Evolutionary conservation across 2,888 invertebrate species (phyloP).

Genomic region (Rhynchonema sp.): DNA sequence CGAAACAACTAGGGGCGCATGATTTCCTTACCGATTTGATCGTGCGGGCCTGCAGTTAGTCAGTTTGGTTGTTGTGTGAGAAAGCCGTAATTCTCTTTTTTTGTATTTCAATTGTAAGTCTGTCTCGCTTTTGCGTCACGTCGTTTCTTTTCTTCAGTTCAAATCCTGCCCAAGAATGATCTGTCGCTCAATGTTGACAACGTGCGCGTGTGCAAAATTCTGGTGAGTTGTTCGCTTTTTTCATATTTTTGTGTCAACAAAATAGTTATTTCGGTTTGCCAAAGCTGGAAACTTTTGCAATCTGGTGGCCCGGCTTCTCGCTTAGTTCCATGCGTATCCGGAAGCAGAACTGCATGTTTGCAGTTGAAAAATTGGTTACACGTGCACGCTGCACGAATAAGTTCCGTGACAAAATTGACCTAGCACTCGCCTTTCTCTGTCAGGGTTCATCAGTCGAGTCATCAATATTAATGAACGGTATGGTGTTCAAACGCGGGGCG

Average conservation of each 20-base stretch:
- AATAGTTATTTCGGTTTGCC: no score
- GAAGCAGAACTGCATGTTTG: no score
- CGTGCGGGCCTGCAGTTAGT: constrained; percentile 53
- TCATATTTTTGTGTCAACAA: no score
- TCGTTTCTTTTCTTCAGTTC: constrained; percentile 17
- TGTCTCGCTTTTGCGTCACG: no score
- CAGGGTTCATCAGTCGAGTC: constrained; percentile 33
- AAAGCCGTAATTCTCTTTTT: background rate
- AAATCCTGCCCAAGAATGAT: constrained; percentile 18
- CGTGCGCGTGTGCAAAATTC: constrained; percentile 69
- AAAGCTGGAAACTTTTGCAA: no score
- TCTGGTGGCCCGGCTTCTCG: no score
- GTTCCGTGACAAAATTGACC: no score
- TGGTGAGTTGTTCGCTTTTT: no score
- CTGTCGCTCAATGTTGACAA: constrained; percentile 78
- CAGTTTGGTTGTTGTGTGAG: background rate
- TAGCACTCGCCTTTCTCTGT: background rate
- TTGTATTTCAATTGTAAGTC: background rate
- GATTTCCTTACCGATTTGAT: constrained; percentile 68
- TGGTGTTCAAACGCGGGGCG: constrained; percentile 89
- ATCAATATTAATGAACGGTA: constrained; percentile 63
- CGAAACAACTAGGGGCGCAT: constrained; percentile 93
- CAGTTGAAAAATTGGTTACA: no score
- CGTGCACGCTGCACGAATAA: no score
- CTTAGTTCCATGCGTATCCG: no score